Evolutionary conservation across 1,140 invertebrate species (phyloP), one percentile per base, ranked within the genome.

Genomic region (Bradysia coprophila): DNA sequence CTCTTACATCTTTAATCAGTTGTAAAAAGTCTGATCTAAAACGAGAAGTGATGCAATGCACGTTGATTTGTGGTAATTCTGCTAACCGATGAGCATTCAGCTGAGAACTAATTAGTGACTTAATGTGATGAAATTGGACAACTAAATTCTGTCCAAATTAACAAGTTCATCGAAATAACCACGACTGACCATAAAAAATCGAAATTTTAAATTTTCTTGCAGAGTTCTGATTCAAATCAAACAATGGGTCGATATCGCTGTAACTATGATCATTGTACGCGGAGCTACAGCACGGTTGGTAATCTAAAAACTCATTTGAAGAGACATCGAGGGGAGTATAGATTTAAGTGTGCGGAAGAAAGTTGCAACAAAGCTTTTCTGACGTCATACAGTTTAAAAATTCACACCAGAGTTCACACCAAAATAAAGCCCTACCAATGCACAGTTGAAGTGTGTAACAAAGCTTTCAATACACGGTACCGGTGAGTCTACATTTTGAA

Each of bases 241-340:
- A 23, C 24, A 3, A 46, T 58, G 11, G 56, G 51, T 31, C 64
- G 81, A 45, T 90, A 82, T 60, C 74, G 71, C 52, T 96, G 92
- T 65, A 81, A 91, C 63, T 93, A 83, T 64, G 77, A 84, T 45
- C 87, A 84, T 1, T 96, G 92, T 64, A 66, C 71, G 45, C 69
- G 90, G 49, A 90, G 83, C 19, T 96, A 95, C 56, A 94, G 87
- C 52, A 95, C 91, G 8, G 77, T 88, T 46, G 91, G 91, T 40
- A 95, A 96, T 66, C 67, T 96, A 40, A 75, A 88, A 54, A 95
- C 90, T 40, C 92, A 96, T 64, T 78, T 91, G 71, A 94, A 94
- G 72, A 92, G 87, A 44, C 91, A 96, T 54, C 51, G 67, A 92
- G 89, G 89, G 54, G 89, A 95, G 69, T 94, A 85, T 67, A 78